Conservation (phyloP, 2,888 invertebrate species). For the Slavum lentiscoides region DNA sequence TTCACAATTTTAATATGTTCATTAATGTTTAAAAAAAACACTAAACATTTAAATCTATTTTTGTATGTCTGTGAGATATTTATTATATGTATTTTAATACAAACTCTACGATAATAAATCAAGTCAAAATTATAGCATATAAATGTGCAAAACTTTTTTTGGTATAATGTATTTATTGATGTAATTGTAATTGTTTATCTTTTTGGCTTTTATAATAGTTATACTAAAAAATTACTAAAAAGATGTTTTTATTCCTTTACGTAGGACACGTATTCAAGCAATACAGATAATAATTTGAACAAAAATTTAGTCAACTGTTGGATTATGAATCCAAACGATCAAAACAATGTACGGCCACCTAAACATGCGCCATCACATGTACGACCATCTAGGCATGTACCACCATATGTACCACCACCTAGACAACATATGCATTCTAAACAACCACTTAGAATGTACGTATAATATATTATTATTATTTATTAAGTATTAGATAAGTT, state of each 20-base stretch:
- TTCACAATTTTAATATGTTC: too few relatives aligned
- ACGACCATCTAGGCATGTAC: too few relatives aligned
- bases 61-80: too few relatives aligned
- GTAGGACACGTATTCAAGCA: neutral
- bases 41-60: too few relatives aligned
- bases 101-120: too few relatives aligned
- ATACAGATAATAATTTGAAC: neutral
- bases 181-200: neutral
- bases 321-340: neutral
- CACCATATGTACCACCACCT: neutral
- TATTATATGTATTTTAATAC: too few relatives aligned
- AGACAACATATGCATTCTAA: neutral
- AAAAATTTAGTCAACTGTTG: constrained; percentile 15
- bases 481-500: too few relatives aligned
- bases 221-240: neutral
- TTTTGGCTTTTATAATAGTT: neutral
- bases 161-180: too few relatives aligned
- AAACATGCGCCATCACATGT: neutral
- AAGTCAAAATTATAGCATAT: too few relatives aligned
- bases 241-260: neutral
- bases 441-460: neutral
- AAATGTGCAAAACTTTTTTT: too few relatives aligned
- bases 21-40: too few relatives aligned
- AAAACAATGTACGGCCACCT: neutral
- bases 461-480: neutral